A percentile compares a stretch with the other conserved stretches of the same genome.
phyloP scores from a whole-genome alignment of 2,797 vertebrate genomes.

The Propithecus perrieri region DNA sequence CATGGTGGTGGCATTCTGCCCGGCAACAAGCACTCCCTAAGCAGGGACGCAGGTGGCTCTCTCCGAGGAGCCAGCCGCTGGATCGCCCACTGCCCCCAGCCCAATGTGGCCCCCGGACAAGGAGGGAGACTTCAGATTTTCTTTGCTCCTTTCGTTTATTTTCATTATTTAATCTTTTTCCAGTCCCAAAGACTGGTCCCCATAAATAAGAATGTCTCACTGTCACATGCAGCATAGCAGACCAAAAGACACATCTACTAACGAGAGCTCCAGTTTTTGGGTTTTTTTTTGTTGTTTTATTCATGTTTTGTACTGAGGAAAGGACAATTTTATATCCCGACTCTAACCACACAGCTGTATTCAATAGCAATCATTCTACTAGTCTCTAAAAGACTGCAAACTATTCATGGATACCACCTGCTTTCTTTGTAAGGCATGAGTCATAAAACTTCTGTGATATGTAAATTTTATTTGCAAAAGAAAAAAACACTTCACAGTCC shows the following conservation, averaged over 20 bases:
- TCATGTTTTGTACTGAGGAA: not conserved
- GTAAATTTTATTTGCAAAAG: slow-evolving; percentile 54
- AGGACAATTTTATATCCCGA: not conserved
- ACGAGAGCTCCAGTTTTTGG: not conserved
- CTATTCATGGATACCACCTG: slow-evolving; percentile 36
- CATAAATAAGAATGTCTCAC: not conserved
- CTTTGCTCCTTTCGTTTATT: not conserved
- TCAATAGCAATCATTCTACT: not conserved
- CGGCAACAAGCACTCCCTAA: not conserved
- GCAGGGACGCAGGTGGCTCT: not conserved
- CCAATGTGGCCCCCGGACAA: not conserved
- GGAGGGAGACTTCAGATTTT: not conserved
- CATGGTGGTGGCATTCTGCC: not conserved
- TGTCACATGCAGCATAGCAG: not conserved
- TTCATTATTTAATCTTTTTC: not conserved
- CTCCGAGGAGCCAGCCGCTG: rapidly evolving
- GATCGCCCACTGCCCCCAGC: not conserved
- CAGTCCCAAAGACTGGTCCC: not conserved
- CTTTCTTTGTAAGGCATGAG: slow-evolving; percentile 51
- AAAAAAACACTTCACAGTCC: not conserved
- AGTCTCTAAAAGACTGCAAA: not conserved
- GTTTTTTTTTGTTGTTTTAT: not conserved
- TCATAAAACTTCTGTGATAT: slow-evolving; percentile 41
- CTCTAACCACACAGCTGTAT: not conserved
- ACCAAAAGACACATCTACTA: not conserved